Evolutionary conservation across 2,797 vertebrate genomes (phyloP), one percentile per base, ranked within the genome.

Genomic region (Coranthus polyacanthus): DNA sequence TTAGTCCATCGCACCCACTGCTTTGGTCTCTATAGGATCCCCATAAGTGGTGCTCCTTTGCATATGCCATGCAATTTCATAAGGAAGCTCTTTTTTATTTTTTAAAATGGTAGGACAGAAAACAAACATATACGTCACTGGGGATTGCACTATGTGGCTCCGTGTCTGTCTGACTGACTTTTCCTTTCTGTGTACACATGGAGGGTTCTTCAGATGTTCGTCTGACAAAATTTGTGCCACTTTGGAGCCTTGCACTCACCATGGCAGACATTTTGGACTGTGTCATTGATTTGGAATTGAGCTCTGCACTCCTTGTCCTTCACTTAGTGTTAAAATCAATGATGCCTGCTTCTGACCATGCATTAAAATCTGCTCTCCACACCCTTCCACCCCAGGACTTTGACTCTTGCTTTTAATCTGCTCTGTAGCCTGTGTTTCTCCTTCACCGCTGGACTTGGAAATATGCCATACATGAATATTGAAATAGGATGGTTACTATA

Each of bases 281-380:
- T 92, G 88, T 86, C 87, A 91, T 92, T 90, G 89, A 93, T 93
- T 92, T 87, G 78, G 84, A 92, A 93, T 93, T 82, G 65, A 89
- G 89, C 83, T 91, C 79, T 75, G 72, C 79, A 84, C 86, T 88
- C 79, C 91, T 93, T 87, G 91, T 92, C 89, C 89, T 92, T 92
- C 84, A 86, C 87, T 93, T 92, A 89, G 89, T 89, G 89, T 86
- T 90, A 70, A 91, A 92, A 92, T 94, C 90, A 84, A 92, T 93
- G 89, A 88, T 88, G 81, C 76, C 83, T 87, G 88, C 80, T 81
- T 92, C 84, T 91, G 89, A 90, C 91, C 90, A 83, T 83, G 90
- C 90, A 90, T 90, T 92, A 84, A 89, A 85, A 90, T 80, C 73
- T 73, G 37, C 58, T 32, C 21, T 9, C 38, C 34, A 39, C 56